Base-by-base conservation (phyloP, 2,113 vertebrate species). In the Hucho hucho region DNA sequence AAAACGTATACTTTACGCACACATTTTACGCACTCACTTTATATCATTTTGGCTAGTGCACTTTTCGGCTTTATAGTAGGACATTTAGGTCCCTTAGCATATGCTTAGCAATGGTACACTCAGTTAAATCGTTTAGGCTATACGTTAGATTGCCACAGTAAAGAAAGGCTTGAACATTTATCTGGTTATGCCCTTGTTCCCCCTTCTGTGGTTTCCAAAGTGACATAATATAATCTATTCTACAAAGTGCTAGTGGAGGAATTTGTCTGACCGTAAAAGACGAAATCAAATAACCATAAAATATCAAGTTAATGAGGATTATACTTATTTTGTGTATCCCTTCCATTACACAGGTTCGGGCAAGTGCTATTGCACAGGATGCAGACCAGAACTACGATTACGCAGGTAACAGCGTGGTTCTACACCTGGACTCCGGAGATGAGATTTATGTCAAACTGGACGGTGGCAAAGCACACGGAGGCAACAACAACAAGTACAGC, bases 401-500 rank as follows among this genome's bases (percentile, higher is more conserved):
- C 0, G 96, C 96, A 85, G 97, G 96, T 86, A 97, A 97, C 93
- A 97, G 95, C n/a, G 96, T 96, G 66, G 95, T 97, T 81, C 92
- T 98, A 83, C 96, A 97, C 86, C 88, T 98, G 80, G 96, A 98
- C 89, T 94, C 96, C 0, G 96, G 96, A 0, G 96, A 98, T 4
- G 96, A 98, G 85, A 92, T 98, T 65, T 98, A 98, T 0, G 95
- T 98, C 87, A 98, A 98, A 82, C 91, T 98, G 87, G 96, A 98
- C 0, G 96, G 96, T 0, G 96, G 96, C 70, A 98, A 98, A 90
- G 96, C 96, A 3, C 96, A 98, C 0, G 96, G 96, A 26, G 96
- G 96, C 81, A 97, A 97, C 80, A 98, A 97, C 91, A 97, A 98
- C 91, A 97, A 98, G 89, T 98, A 98, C 93, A 97, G 96, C 95